Evolutionary conservation across 2,888 invertebrate species (phyloP).

Genomic region (Strigamia transsilvanica): DNA sequence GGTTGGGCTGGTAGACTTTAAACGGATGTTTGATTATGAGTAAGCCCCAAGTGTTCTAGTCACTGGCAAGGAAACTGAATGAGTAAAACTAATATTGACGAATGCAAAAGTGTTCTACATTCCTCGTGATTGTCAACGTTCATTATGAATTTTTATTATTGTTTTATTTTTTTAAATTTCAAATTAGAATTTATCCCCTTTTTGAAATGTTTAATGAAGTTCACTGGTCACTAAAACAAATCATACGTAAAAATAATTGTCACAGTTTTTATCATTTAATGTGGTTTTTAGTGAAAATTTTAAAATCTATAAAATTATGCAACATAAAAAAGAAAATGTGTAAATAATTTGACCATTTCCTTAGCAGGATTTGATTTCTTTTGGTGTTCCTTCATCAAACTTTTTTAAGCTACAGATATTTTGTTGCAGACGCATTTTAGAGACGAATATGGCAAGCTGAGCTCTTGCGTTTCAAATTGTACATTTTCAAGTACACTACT

Average conservation of each 20-base stretch:
- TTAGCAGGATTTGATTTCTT: not conserved
- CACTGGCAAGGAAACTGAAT: not conserved
- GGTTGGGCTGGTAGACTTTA: not conserved
- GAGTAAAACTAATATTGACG: not conserved
- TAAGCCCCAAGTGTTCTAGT: not conserved
- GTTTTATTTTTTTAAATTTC: not conserved
- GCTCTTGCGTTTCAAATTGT: slow-evolving; percentile 9
- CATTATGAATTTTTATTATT: not conserved
- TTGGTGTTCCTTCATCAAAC: not conserved
- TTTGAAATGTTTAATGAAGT: not conserved
- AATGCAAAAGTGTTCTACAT: slow-evolving; percentile 30
- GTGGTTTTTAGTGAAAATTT: not conserved
- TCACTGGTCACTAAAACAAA: not conserved
- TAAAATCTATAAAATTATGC: not conserved
- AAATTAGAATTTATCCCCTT: not conserved
- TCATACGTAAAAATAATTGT: not conserved
- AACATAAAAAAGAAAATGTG: not conserved
- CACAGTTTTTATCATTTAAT: not conserved
- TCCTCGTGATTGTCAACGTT: slow-evolving; percentile 14
- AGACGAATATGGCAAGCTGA: slow-evolving; percentile 10
- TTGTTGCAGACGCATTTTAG: slow-evolving; percentile 20
- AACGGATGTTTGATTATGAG: not conserved
- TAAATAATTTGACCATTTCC: slow-evolving; percentile 8
- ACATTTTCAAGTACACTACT: slow-evolving; percentile 24
- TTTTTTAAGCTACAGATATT: not conserved